Evolutionary conservation across 2,888 invertebrate genomes (phyloP).

Genomic region (Mythimna loreyi): DNA sequence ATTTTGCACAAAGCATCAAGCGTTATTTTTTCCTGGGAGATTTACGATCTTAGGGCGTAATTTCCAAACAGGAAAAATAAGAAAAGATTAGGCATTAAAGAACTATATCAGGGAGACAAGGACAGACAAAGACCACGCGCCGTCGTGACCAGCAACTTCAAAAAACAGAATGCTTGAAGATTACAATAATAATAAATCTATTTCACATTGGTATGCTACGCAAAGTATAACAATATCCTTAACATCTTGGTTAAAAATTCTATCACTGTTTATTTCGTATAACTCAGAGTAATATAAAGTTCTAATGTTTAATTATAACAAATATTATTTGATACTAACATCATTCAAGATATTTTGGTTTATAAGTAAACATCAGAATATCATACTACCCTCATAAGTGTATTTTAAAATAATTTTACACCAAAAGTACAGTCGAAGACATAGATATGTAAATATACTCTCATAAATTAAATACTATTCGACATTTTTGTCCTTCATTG

Average conservation of each 20-base stretch:
- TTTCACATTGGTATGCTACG: constrained; percentile 52
- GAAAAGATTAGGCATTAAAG: background rate
- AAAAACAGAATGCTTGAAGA: constrained; percentile 22
- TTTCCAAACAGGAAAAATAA: background rate
- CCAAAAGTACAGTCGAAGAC: constrained; percentile 49
- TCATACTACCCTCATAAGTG: constrained; percentile 24
- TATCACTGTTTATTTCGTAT: constrained; percentile 61
- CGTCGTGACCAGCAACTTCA: constrained; percentile 13
- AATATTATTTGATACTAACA: background rate
- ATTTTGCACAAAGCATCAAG: background rate
- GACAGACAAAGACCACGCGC: constrained; percentile 7
- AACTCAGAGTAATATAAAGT: constrained; percentile 33
- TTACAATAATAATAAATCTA: constrained; percentile 38
- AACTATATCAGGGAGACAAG: no score
- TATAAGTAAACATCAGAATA: constrained; percentile 17
- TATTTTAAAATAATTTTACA: constrained; percentile 43
- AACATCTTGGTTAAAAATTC: constrained; percentile 36
- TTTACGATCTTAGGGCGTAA: background rate
- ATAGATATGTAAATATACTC: constrained; percentile 66
- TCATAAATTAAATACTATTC: constrained; percentile 50
- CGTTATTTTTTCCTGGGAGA: background rate
- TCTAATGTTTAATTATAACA: constrained; percentile 24
- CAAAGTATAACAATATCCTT: constrained; percentile 46
- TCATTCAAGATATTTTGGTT: constrained; percentile 21
- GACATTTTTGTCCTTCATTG: constrained; percentile 31